Percentiles rank a stretch among this genome's conserved stretches.
Conservation (phyloP, 2,797 vertebrate genomes). For the Acipenser ruthenus region DNA sequence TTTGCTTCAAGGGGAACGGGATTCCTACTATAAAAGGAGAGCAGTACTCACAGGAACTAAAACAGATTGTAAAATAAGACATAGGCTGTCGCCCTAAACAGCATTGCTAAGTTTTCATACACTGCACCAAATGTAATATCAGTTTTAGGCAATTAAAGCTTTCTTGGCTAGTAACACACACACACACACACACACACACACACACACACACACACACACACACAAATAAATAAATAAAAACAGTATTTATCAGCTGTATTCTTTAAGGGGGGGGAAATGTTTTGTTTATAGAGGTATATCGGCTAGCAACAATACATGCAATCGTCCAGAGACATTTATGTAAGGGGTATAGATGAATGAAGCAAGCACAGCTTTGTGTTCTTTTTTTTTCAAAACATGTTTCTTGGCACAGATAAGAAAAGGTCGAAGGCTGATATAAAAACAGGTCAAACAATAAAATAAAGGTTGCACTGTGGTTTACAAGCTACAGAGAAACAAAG, state of each 20-base stretch:
- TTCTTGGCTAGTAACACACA: background rate
- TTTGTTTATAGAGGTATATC: constrained; percentile 16
- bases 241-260: constrained; percentile 14
- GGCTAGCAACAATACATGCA: constrained; percentile 13
- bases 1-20: constrained; percentile 16
- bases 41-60: constrained; percentile 14
- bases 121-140: constrained; percentile 9
- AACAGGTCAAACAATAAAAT: constrained; percentile 7
- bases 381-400: constrained; percentile 11
- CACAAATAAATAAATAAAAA: background rate
- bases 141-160: constrained; percentile 7
- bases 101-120: constrained; percentile 9
- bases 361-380: background rate
- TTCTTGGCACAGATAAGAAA: constrained; percentile 15
- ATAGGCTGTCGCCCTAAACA: constrained; percentile 6
- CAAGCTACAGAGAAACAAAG: constrained; percentile 12
- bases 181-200: too few relatives aligned
- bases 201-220: too few relatives aligned
- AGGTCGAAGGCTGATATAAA: constrained; percentile 9
- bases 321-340: constrained; percentile 15
- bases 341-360: constrained; percentile 13
- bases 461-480: constrained; percentile 12
- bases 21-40: constrained; percentile 13
- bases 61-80: constrained; percentile 14
- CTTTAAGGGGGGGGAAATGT: constrained; percentile 4